Evolutionary conservation across 2,113 vertebrate genomes (phyloP).

Genomic region (Accipiter virgatus): DNA sequence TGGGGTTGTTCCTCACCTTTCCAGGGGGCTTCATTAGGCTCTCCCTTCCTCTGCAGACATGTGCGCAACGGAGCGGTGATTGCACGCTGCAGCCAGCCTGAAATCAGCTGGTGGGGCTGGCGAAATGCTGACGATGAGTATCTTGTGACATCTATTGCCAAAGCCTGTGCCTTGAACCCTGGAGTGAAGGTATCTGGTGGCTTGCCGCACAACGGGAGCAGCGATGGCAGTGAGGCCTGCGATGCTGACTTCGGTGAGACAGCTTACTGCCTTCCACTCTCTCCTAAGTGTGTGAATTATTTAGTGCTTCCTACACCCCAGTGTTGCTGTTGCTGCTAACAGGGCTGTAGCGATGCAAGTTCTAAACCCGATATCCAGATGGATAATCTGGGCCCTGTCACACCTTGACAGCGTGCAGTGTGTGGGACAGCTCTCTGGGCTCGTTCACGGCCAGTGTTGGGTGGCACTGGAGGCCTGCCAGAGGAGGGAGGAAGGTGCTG

Average conservation of each 20-base stretch:
- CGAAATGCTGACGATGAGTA: conserved; percentile 96
- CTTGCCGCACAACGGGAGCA: conserved; percentile 56
- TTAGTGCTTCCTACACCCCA: not conserved
- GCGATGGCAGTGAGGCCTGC: conserved; percentile 81
- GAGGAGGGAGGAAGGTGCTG: not conserved
- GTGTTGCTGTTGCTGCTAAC: not conserved
- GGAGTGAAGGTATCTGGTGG: conserved; percentile 64
- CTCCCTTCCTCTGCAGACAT: conserved; percentile 75
- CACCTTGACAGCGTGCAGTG: rapidly evolving
- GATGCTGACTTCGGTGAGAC: conserved; percentile 93
- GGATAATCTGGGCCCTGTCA: too few species aligned
- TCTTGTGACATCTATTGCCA: conserved; percentile 94
- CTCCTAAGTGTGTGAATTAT: rapidly evolving
- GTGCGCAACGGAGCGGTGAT: conserved; percentile 91
- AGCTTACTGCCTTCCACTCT: rapidly evolving
- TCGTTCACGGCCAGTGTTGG: rapidly evolving
- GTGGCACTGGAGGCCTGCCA: not conserved
- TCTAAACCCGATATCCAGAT: rapidly evolving
- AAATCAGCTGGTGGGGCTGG: conserved; percentile 99
- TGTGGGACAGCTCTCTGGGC: not conserved
- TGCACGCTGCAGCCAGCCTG: conserved; percentile 95
- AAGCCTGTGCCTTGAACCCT: conserved; percentile 90
- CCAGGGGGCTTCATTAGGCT: not conserved
- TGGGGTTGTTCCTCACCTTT: rapidly evolving
- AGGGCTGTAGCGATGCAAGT: not conserved